Conservation (phyloP, 2,797 vertebrate genomes). For the Sebastes hopkinsi region DNA sequence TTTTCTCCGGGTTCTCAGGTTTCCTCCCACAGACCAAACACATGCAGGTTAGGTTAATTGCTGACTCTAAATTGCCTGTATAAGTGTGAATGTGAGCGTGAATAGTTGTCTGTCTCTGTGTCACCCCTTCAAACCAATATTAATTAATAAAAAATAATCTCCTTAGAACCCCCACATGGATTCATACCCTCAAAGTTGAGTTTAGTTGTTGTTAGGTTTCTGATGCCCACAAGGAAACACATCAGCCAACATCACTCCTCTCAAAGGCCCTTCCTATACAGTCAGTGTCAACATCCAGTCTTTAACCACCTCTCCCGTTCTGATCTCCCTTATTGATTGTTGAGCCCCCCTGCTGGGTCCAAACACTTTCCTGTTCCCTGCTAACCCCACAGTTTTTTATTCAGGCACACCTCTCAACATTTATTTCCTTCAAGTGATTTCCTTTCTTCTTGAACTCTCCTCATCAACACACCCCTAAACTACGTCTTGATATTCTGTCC, state of each 20-base stretch:
- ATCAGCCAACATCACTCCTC: neutral
- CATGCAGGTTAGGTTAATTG: no score
- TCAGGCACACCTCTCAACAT: neutral
- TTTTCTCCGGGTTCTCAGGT: no score
- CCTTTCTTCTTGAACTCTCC: neutral
- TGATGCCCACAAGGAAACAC: neutral
- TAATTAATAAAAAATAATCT: neutral
- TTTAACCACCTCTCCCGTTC: neutral
- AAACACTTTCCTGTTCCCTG: neutral
- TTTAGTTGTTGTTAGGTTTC: neutral
- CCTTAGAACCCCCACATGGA: neutral
- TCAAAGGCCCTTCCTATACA: neutral
- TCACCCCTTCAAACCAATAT: no score
- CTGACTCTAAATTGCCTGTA: no score
- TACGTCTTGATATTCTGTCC: neutral
- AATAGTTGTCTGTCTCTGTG: no score
- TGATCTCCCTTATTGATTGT: constrained; percentile 9
- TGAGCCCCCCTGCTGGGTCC: constrained; percentile 8
- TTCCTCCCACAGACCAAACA: no score
- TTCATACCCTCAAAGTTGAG: neutral
- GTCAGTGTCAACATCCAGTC: neutral
- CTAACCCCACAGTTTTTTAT: neutral
- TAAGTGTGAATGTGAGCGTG: no score
- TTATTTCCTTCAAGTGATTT: neutral
- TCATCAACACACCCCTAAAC: no score